Percentiles rank a stretch among this genome's conserved stretches.
Conservation (phyloP, 1,140 invertebrate genomes). For the Colletes latitarsis region DNA sequence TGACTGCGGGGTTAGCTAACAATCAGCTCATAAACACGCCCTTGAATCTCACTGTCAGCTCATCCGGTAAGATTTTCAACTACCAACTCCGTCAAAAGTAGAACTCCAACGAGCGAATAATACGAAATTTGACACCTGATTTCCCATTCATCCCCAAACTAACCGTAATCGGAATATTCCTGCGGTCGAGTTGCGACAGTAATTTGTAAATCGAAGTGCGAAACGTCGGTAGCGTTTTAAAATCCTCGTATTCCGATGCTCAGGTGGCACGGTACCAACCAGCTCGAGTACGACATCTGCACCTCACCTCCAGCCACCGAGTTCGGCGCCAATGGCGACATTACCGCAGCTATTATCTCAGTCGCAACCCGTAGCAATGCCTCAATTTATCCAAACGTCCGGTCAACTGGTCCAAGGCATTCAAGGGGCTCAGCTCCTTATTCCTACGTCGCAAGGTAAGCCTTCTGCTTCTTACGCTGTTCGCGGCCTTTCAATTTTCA, state of each 20-base stretch:
- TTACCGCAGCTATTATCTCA: slow-evolving; percentile 83
- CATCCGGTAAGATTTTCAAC: slow-evolving; percentile 81
- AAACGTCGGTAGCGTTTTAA: not conserved
- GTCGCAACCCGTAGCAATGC: slow-evolving; percentile 89
- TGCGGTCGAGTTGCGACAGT: no score
- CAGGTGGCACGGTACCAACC: slow-evolving; percentile 79
- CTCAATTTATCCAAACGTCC: slow-evolving; percentile 94
- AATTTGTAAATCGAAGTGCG: no score
- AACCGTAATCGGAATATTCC: no score
- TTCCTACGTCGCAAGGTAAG: slow-evolving; percentile 96
- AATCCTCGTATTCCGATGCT: slow-evolving; percentile 53
- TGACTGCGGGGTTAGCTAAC: slow-evolving; percentile 84
- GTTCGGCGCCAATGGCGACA: slow-evolving; percentile 79
- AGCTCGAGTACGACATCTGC: slow-evolving; percentile 78
- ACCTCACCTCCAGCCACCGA: slow-evolving; percentile 77
- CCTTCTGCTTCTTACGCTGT: slow-evolving; percentile 34
- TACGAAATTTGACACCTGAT: not conserved
- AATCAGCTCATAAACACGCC: slow-evolving; percentile 89
- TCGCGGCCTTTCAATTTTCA: slow-evolving; percentile 8
- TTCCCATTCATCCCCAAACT: no score
- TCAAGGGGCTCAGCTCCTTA: slow-evolving; percentile 95
- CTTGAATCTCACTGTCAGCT: slow-evolving; percentile 89
- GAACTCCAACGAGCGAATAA: not conserved
- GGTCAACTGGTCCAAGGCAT: slow-evolving; percentile 95
- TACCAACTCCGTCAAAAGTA: slow-evolving; percentile 9